A percentile compares a stretch with the other conserved stretches of the same genome.
Evolutionary conservation across 35 echinoderm and acorn worm genomes (phyloP).

Genomic region (Heliocidaris tuberculata): DNA sequence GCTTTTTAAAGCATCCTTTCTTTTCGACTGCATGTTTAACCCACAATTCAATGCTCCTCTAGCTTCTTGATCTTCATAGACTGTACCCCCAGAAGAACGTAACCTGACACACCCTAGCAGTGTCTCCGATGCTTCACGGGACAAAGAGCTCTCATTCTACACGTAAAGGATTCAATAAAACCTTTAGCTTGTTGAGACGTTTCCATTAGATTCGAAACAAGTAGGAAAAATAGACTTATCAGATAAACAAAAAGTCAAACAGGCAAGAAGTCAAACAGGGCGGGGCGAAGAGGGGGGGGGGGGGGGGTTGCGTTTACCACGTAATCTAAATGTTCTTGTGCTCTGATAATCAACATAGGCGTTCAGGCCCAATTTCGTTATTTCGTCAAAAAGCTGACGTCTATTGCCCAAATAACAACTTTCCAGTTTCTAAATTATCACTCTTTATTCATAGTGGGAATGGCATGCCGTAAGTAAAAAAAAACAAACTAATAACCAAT

Average conservation of each 20-base stretch:
- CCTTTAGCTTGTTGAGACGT: background rate
- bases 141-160: background rate
- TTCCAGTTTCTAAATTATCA: background rate
- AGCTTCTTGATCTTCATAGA: conserved; percentile 4
- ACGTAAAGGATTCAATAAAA: background rate
- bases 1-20: background rate
- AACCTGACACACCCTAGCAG: background rate
- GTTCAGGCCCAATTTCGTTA: background rate
- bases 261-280: background rate
- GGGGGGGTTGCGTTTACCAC: background rate
- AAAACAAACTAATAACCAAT: background rate
- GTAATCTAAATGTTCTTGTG: background rate
- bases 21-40: background rate
- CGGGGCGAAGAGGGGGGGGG: background rate
- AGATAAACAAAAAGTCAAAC: background rate
- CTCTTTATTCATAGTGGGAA: background rate
- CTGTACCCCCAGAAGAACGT: background rate
- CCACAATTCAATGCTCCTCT: background rate
- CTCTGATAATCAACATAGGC: background rate
- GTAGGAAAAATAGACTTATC: background rate
- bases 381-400: background rate
- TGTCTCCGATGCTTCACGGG: background rate
- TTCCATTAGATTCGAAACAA: background rate
- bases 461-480: background rate
- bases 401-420: background rate